Base-by-base conservation (phyloP, 2,888 invertebrate genomes). In the Agrenia bidenticulata region DNA sequence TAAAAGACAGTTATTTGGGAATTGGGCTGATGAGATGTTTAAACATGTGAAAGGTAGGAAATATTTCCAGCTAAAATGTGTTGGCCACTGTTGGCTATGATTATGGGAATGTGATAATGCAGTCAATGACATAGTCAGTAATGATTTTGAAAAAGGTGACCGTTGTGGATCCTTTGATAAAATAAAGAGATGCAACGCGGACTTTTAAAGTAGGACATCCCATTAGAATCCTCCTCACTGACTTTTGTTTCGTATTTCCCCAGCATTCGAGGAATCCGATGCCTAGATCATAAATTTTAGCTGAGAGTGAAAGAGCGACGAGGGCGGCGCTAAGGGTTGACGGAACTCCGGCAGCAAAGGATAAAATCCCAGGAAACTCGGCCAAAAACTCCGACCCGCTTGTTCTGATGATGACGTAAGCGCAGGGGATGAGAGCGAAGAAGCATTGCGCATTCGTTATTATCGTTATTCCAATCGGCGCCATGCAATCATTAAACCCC, bases 31-130 rank as follows among this genome's bases (percentile, higher is more conserved):
- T n/a, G n/a, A n/a, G n/a, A n/a, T n/a, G n/a, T n/a, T n/a, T n/a
- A n/a, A n/a, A n/a, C n/a, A n/a, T n/a, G n/a, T n/a, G n/a, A n/a
- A n/a, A n/a, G n/a, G n/a, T n/a, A n/a, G n/a, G n/a, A n/a, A n/a
- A n/a, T n/a, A n/a, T n/a, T n/a, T n/a, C n/a, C n/a, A n/a, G n/a
- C n/a, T n/a, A n/a, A n/a, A n/a, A n/a, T n/a, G n/a, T n/a, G n/a
- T n/a, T n/a, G n/a, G n/a, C n/a, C n/a, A n/a, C n/a, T n/a, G n/a
- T n/a, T n/a, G n/a, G n/a, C n/a, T n/a, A n/a, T n/a, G n/a, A n/a
- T n/a, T n/a, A n/a, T n/a, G 64, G 64, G 19, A 70, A 70, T 17
- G 70, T 67, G 17, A 70, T 64, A 37, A 70, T 67, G 37, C 67
- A 67, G 59, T 70, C 64, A 21, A 70, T 64, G 32, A 70, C 66